Base-by-base conservation (phyloP, 2,888 invertebrate genomes). In the Pelosia muscerda region DNA sequence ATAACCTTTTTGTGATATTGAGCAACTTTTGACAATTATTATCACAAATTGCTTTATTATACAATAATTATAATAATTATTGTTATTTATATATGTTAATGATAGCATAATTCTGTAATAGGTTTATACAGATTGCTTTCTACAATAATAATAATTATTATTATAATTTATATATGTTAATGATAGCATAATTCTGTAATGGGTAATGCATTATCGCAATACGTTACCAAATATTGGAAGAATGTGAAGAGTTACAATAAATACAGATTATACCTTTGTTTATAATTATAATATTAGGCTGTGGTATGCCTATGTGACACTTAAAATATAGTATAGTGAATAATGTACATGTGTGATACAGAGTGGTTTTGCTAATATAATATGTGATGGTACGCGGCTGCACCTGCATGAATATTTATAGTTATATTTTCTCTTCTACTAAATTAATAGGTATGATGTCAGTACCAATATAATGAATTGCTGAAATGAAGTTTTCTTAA, bases 291-390 rank as follows among this genome's bases (percentile, higher is more conserved):
- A 54, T 59, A 60, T 59, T 64, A 76, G 81, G 68, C 81, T 78
- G 78, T 78, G 81, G 78, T 78, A 75, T 68, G 63, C 78, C 75
- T 78, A 66, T 71, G 65, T 60, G 56, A 53, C 65, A 66, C 63
- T 42, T 77, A 65, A 62, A 59, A 65, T 79, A 77, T 49, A 28
- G n/a, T 65, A 58, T 65, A 59, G 0, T 68, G 31, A 49, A 8
- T 60, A 62, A 53, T 56, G 28, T 64, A 65, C 10, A 15, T 11
- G 54, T 49, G 25, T 26, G 54, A 62, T 65, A 69, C 57, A 63
- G 68, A 54, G 28, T 74, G 68, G 64, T 65, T 66, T 68, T 69
- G 38, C 22, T 61, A 15, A 62, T 55, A 23, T 49, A 56, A 54
- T n/a, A 25, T 5, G 15, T 15, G 15, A 38, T 15, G 4, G 15